These are phyloP conservation scores for Incurvaria masculella DNA, from an alignment of 2,888 invertebrate genomes.

Conservation along the genomic window DNA sequence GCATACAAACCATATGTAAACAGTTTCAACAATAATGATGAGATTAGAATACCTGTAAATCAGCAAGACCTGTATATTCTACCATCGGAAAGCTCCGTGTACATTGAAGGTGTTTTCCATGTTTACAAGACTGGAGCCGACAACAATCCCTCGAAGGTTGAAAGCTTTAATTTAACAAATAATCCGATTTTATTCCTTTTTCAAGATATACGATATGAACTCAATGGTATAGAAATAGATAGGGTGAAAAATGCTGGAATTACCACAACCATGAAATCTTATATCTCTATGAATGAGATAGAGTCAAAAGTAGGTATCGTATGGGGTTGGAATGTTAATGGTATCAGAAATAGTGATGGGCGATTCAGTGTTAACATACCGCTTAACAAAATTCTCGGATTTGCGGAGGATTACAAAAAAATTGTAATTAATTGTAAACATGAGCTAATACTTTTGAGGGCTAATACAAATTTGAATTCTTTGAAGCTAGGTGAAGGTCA, in stretches of 20 bases:
- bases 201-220: slow-evolving; percentile 25
- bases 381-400: slow-evolving; percentile 23
- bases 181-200: slow-evolving; percentile 22
- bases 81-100: slow-evolving; percentile 8
- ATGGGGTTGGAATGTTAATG: slow-evolving; percentile 18
- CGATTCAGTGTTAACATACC: slow-evolving; percentile 23
- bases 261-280: slow-evolving; percentile 25
- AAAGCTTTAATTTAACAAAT: slow-evolving; percentile 14
- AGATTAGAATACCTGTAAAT: slow-evolving; percentile 7
- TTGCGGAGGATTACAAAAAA: slow-evolving; percentile 28
- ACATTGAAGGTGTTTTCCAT: slow-evolving; percentile 16
- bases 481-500: slow-evolving; percentile 14
- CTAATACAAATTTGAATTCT: slow-evolving; percentile 16
- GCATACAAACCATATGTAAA: no score
- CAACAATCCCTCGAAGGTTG: neutral
- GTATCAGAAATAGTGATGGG: slow-evolving; percentile 12
- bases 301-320: slow-evolving; percentile 19
- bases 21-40: no score
- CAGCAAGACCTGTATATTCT: slow-evolving; percentile 8
- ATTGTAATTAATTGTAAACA: slow-evolving; percentile 29
- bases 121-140: slow-evolving; percentile 5
- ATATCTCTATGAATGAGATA: slow-evolving; percentile 20
- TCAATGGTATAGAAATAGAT: slow-evolving; percentile 24
- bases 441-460: slow-evolving; percentile 23
- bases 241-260: slow-evolving; percentile 23